Base-by-base conservation (phyloP, 2,113 vertebrate species). In the Manacus vitellinus region DNA sequence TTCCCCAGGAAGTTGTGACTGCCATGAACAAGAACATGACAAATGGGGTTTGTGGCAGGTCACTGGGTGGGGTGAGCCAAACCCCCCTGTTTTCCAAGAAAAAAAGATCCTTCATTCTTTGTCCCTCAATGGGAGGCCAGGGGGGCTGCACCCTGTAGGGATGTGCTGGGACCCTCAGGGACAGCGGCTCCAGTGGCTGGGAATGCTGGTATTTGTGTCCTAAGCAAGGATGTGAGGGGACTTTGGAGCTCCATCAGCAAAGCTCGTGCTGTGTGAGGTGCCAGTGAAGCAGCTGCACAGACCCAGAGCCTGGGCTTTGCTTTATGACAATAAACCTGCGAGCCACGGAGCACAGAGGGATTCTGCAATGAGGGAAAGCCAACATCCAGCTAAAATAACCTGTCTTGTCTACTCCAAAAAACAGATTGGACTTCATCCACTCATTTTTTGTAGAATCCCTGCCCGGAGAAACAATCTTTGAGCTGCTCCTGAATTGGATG, bases 221-320 rank as follows among this genome's bases (percentile, higher is more conserved):
- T 46, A 2, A 66, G 17, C 12, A 35, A 27, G 11, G 35, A 2
- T 4, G 8, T 1, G 55, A 68, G 15, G 39, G 31, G 39, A n/a
- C 68, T 67, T 25, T 6, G 55, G 12, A 12, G 8, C 21, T 21
- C 37, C 2, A 0, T 43, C 17, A 24, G 31, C 61, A 8, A 46
- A n/a, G 76, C 41, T 44, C 0, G 0, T 51, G 49, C 63, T 35
- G 3, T 0, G 13, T 0, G 2, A 63, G 63, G 37, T 35, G 44
- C 68, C 68, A n/a, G 39, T 52, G n/a, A 49, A 81, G 74, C 62
- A 19, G 30, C 47, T 23, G 47, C 84, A 25, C 37, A 22, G 33
- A 2, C 8, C 23, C 4, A 24, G 14, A 13, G 33, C 9, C 5
- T 0, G 10, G 35, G 33, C 82, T 65, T 19, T 47, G 12, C 21